Conservation (phyloP, 2,113 vertebrate genomes). For the Megaceryle maxima region DNA sequence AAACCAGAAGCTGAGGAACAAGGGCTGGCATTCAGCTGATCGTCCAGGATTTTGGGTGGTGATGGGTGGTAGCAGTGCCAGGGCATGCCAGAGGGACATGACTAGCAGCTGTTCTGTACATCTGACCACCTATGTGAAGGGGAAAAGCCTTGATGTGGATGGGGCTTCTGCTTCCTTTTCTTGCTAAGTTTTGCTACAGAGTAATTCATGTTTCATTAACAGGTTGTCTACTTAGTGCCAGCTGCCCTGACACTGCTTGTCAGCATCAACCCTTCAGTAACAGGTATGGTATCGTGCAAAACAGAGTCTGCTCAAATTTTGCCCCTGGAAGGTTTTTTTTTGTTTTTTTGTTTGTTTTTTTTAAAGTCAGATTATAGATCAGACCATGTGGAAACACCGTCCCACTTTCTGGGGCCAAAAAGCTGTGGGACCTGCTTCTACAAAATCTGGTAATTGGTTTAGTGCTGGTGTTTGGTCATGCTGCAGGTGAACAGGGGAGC, state of each 20-base stretch:
- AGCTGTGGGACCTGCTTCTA: background rate
- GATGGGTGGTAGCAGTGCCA: background rate
- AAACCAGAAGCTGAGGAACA: background rate
- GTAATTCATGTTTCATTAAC: slow-evolving; percentile 2
- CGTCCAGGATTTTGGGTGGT: background rate
- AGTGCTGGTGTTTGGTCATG: background rate
- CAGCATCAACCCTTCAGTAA: slow-evolving; percentile 77
- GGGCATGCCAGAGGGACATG: fast-evolving
- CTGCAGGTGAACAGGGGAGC: background rate
- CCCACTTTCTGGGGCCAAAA: background rate
- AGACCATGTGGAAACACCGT: background rate
- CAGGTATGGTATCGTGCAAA: slow-evolving; percentile 78
- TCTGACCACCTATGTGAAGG: background rate
- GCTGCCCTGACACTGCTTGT: slow-evolving; percentile 80
- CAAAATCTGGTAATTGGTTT: background rate
- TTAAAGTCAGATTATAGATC: background rate
- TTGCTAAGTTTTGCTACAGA: background rate
- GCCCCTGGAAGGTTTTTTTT: background rate
- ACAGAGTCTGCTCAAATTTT: background rate
- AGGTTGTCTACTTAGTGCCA: slow-evolving; percentile 86
- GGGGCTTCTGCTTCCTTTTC: background rate
- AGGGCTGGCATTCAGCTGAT: background rate
- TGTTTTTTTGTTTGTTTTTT: too few relatives aligned
- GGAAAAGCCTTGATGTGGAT: background rate
- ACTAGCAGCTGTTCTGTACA: background rate